Conservation (phyloP, 1,140 invertebrate species). For the Caenorhabditis inopinata region DNA sequence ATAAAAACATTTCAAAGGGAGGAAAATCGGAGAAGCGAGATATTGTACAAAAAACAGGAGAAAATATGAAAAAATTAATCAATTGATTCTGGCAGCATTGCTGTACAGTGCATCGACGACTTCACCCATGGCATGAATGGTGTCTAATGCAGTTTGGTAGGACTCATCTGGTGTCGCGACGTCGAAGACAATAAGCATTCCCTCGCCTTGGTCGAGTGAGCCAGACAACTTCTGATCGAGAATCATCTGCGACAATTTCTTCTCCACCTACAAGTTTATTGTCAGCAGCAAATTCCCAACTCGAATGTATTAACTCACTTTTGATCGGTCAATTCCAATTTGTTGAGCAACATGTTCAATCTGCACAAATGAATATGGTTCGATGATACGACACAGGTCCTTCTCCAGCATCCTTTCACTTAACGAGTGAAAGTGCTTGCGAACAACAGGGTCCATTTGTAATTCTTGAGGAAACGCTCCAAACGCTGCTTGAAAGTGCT, state of each 20-base stretch:
- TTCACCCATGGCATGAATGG: conserved; percentile 97
- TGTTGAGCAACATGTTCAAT: conserved; percentile 78
- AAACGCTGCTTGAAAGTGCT: conserved; percentile 87
- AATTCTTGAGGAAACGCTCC: conserved; percentile 84
- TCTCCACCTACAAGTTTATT: conserved; percentile 76
- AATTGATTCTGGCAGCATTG: conserved; percentile 33
- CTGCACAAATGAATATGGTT: conserved; percentile 94
- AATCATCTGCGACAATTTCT: conserved; percentile 99
- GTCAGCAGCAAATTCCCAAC: no score
- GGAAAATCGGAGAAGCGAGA: neutral
- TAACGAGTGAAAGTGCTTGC: conserved; percentile 89
- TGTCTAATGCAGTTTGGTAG: conserved; percentile 92
- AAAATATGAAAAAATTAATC: neutral
- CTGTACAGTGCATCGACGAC: conserved; percentile 66
- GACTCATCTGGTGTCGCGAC: conserved; percentile 90
- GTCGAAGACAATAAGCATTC: conserved; percentile 94
- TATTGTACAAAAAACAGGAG: neutral
- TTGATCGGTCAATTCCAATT: conserved; percentile 73
- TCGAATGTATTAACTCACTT: conserved; percentile 66
- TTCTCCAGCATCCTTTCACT: conserved; percentile 99
- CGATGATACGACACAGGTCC: conserved; percentile 95
- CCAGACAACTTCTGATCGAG: conserved; percentile 91
- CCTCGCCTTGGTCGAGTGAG: conserved; percentile 95
- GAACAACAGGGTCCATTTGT: conserved; percentile 82
- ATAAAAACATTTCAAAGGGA: neutral